Conservation (phyloP, 2,113 vertebrate species). For the Sturnus vulgaris region DNA sequence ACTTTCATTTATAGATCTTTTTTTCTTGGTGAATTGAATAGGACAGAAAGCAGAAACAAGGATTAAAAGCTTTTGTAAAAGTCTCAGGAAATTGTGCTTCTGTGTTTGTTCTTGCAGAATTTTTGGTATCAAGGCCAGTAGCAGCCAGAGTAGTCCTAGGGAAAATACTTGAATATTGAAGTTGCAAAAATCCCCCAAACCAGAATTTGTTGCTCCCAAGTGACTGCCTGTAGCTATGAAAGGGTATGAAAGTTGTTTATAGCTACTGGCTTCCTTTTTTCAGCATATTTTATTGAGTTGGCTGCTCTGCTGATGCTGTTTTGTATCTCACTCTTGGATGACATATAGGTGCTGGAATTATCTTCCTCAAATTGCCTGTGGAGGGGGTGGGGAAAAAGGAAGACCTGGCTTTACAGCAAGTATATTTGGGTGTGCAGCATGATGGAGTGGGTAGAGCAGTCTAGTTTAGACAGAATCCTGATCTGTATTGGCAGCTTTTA, state of each 20-base stretch:
- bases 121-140: not conserved
- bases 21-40: not conserved
- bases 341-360: not conserved
- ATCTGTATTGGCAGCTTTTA: not conserved
- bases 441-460: not conserved
- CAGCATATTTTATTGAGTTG: not conserved
- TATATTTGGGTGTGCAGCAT: not conserved
- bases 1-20: not conserved
- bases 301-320: not conserved
- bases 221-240: not conserved
- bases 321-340: not conserved
- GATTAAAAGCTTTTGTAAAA: not conserved
- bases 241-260: not conserved
- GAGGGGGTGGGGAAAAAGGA: not conserved
- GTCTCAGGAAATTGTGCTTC: not conserved
- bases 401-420: not conserved
- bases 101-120: not conserved
- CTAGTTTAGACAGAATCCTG: slow-evolving; percentile 1
- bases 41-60: not conserved
- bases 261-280: not conserved
- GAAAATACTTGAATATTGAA: not conserved
- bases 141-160: not conserved
- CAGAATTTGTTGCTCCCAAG: not conserved
- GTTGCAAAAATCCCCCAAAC: not conserved
- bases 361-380: not conserved